Evolutionary conservation across 2,797 vertebrate genomes (phyloP).

Genomic region (Pogoniulus pusillus): DNA sequence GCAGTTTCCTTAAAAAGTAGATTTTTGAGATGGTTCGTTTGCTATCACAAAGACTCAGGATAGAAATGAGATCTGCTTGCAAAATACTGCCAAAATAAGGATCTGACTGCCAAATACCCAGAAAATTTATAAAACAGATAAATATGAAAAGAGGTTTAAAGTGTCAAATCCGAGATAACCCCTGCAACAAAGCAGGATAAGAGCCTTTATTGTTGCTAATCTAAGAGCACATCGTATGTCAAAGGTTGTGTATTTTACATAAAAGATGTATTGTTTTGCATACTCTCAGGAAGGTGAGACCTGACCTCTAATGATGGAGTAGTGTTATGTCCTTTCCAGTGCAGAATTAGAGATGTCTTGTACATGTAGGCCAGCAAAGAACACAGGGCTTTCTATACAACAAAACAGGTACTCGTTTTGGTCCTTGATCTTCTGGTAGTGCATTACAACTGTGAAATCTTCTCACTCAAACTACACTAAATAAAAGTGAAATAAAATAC

Average conservation of each 20-base stretch:
- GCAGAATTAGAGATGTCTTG: background rate
- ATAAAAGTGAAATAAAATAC: background rate
- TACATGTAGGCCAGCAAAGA: background rate
- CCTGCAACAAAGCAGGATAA: slow-evolving; percentile 45
- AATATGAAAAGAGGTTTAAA: slow-evolving; percentile 71
- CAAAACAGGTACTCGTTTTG: background rate
- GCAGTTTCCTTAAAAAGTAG: slow-evolving; percentile 68
- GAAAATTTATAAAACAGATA: slow-evolving; percentile 78
- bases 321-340: slow-evolving; percentile 6
- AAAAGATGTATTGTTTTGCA: slow-evolving; percentile 65
- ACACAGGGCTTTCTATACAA: background rate
- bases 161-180: slow-evolving; percentile 53
- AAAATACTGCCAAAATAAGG: slow-evolving; percentile 78
- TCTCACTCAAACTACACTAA: background rate
- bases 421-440: background rate
- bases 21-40: slow-evolving; percentile 73
- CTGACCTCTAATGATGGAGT: slow-evolving; percentile 41
- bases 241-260: slow-evolving; percentile 59
- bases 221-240: slow-evolving; percentile 53
- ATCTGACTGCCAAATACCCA: slow-evolving; percentile 88
- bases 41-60: slow-evolving; percentile 60
- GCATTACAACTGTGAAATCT: background rate
- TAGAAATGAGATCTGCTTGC: slow-evolving; percentile 74
- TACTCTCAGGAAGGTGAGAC: slow-evolving; percentile 47
- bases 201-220: slow-evolving; percentile 63